These are phyloP conservation scores for Epinotia ramella DNA, from an alignment of 2,888 invertebrate species.

Conservation along the genomic window DNA sequence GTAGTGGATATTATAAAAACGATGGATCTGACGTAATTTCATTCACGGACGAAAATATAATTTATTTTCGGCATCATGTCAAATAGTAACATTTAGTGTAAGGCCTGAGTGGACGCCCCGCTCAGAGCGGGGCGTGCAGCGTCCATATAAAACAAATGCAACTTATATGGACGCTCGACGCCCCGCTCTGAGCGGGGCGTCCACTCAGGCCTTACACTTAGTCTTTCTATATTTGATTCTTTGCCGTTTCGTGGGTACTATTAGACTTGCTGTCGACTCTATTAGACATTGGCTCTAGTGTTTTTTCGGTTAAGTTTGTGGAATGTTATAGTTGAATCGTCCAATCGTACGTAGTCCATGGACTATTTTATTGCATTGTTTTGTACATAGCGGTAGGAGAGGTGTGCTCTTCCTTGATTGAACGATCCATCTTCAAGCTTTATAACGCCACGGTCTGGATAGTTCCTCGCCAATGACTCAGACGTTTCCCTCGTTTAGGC, in stretches of 20 bases:
- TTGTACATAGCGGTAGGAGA: neutral
- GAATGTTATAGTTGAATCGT: too few species aligned
- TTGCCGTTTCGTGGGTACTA: constrained; percentile 13
- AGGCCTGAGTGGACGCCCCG: too few species aligned
- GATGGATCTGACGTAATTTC: constrained; percentile 10
- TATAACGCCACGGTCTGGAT: neutral
- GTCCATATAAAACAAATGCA: too few species aligned
- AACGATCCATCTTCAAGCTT: neutral
- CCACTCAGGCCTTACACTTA: too few species aligned
- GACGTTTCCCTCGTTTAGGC: constrained; percentile 17
- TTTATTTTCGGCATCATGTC: constrained; percentile 25
- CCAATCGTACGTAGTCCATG: too few species aligned
- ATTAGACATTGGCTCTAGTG: too few species aligned
- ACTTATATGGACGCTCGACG: too few species aligned
- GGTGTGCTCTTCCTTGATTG: neutral
- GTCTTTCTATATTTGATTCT: constrained; percentile 10
- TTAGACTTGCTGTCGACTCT: neutral
- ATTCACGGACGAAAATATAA: constrained; percentile 19
- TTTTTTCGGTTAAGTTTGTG: too few species aligned
- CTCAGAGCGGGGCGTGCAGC: too few species aligned
- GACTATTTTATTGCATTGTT: too few species aligned
- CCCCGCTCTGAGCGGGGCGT: too few species aligned
- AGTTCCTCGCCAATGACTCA: neutral
- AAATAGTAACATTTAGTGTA: too few species aligned
- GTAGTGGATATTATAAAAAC: neutral